These are phyloP conservation scores for Euphonia xanthogaster DNA, from an alignment of 2,797 vertebrate species.

Conservation along the genomic window DNA sequence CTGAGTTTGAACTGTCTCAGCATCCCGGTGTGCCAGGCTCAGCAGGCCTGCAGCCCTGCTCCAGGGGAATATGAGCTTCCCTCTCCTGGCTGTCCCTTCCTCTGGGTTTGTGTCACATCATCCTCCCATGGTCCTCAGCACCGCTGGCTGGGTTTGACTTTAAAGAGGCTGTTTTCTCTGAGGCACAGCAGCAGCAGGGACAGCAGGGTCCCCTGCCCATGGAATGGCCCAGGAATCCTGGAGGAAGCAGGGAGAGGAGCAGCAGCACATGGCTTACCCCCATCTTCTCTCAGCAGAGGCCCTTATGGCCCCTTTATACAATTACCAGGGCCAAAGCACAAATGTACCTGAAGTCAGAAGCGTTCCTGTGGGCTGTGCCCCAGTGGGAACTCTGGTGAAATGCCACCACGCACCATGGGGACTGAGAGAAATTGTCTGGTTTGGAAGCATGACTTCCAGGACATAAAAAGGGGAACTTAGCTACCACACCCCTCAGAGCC, in stretches of 20 bases:
- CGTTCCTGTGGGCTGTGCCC: rapidly evolving
- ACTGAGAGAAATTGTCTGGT: rapidly evolving
- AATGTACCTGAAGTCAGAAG: not conserved
- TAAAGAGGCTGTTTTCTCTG: not conserved
- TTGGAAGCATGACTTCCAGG: not conserved
- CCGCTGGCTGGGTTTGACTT: not conserved
- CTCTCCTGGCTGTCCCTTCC: not conserved
- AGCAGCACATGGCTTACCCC: not conserved
- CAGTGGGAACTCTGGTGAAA: not conserved
- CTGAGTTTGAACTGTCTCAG: not conserved
- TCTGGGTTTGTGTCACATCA: not conserved
- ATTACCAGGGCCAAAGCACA: not conserved
- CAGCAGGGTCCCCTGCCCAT: not conserved
- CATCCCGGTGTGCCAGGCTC: rapidly evolving
- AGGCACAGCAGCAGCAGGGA: not conserved
- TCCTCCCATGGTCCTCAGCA: not conserved
- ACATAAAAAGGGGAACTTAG: not conserved
- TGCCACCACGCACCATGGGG: rapidly evolving
- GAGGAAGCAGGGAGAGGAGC: not conserved
- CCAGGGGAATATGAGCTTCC: rapidly evolving
- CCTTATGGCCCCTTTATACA: rapidly evolving
- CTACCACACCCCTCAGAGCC: not conserved
- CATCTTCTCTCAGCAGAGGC: not conserved
- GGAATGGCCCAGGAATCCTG: not conserved
- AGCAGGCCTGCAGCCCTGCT: not conserved